Conservation (phyloP, 2,797 vertebrate genomes). For the Phataginus tricuspis region DNA sequence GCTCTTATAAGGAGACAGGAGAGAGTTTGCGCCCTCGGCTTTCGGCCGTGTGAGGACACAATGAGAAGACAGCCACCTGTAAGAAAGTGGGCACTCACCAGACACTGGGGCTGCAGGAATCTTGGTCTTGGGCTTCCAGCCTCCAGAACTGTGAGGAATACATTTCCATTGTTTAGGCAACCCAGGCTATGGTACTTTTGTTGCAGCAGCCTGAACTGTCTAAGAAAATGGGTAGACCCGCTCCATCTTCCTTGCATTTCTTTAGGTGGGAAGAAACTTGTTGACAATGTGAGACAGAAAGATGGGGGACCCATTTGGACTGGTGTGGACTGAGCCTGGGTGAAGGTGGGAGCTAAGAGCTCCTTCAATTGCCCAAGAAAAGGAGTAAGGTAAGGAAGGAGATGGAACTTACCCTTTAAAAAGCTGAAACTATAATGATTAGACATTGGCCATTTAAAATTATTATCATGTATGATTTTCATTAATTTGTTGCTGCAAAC, state of each 20-base stretch:
- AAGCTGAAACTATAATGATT: background rate
- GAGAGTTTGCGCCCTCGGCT: background rate
- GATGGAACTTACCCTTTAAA: background rate
- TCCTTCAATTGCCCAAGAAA: background rate
- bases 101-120: background rate
- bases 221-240: background rate
- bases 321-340: background rate
- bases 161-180: background rate
- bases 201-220: background rate
- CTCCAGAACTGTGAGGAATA: background rate
- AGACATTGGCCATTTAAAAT: background rate
- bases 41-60: background rate
- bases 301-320: background rate
- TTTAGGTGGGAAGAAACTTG: background rate
- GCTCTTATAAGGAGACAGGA: background rate
- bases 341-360: background rate
- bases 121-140: background rate
- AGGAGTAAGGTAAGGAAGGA: background rate
- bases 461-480: background rate
- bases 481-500: conserved; percentile 22
- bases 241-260: background rate
- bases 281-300: background rate
- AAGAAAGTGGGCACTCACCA: background rate
- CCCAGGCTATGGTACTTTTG: background rate
- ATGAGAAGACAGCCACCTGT: background rate